phyloP scores from a whole-genome alignment of 64 coral and sea anemone species.

The Montipora sp. region DNA sequence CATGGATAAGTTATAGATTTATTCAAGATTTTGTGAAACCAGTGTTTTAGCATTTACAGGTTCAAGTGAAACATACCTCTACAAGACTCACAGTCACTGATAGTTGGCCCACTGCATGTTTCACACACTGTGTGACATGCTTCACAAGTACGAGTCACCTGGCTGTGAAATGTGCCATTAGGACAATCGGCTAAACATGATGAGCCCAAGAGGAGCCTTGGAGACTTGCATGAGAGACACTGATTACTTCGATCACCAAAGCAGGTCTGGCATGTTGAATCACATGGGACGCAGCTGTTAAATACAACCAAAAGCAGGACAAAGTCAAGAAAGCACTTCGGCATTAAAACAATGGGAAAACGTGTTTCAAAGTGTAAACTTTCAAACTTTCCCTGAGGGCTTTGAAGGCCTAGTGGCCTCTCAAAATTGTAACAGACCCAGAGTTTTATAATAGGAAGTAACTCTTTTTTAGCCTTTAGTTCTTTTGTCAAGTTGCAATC shows the following conservation, averaged over 20 bases:
- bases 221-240: conserved; percentile 70
- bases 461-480: no score
- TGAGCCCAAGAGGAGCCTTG: conserved; percentile 47
- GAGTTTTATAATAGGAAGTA: no score
- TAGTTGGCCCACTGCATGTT: conserved; percentile 64
- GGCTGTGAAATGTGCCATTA: conserved; percentile 59
- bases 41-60: no score
- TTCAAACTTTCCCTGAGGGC: no score
- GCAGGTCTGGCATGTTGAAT: conserved; percentile 66
- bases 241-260: conserved; percentile 45
- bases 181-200: conserved; percentile 74
- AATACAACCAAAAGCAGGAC: background rate
- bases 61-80: conserved; percentile 58
- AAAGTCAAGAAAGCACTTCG: background rate
- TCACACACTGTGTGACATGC: conserved; percentile 75
- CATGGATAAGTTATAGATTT: no score
- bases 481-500: no score
- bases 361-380: no score
- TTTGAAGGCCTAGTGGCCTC: no score
- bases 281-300: conserved; percentile 63
- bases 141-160: conserved; percentile 53
- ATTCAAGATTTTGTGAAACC: no score
- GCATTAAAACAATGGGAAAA: no score
- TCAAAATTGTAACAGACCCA: no score
- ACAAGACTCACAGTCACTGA: conserved; percentile 62